Evolutionary conservation across 2,888 invertebrate genomes (phyloP).

Genomic region (Phlogophora meticulosa): DNA sequence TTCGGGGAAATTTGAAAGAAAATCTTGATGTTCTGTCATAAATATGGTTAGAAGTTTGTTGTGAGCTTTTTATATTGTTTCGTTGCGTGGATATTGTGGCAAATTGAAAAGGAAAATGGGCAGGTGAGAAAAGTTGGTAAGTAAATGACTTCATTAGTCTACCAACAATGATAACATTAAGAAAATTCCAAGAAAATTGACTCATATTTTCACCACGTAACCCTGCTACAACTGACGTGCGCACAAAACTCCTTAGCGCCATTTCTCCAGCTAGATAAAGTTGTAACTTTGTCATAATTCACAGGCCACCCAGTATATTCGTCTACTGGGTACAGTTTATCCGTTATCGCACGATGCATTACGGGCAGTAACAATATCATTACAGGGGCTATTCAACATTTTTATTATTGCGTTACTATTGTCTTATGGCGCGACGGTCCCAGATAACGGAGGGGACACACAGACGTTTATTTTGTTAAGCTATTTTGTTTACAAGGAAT

Average conservation of each 20-base stretch:
- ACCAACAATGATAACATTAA: neutral
- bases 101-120: conserved; percentile 69
- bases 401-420: conserved; percentile 91
- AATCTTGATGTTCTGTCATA: conserved; percentile 84
- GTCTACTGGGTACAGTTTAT: conserved; percentile 91
- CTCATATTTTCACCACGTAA: neutral
- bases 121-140: conserved; percentile 41
- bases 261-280: conserved; percentile 44
- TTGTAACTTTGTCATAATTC: conserved; percentile 54
- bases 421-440: conserved; percentile 89
- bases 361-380: conserved; percentile 88
- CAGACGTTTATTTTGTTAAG: conserved; percentile 34
- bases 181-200: neutral
- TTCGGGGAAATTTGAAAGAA: conserved; percentile 81
- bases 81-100: conserved; percentile 65
- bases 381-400: conserved; percentile 91
- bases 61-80: conserved; percentile 72
- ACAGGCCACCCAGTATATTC: conserved; percentile 68
- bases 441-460: conserved; percentile 83
- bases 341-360: conserved; percentile 90
- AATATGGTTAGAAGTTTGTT: conserved; percentile 77
- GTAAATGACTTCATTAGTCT: conserved; percentile 37
- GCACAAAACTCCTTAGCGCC: conserved; percentile 10
- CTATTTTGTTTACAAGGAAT: conserved; percentile 1
- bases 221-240: neutral